Conservation (phyloP, 2,113 vertebrate genomes). For the Phyllostomus discolor region DNA sequence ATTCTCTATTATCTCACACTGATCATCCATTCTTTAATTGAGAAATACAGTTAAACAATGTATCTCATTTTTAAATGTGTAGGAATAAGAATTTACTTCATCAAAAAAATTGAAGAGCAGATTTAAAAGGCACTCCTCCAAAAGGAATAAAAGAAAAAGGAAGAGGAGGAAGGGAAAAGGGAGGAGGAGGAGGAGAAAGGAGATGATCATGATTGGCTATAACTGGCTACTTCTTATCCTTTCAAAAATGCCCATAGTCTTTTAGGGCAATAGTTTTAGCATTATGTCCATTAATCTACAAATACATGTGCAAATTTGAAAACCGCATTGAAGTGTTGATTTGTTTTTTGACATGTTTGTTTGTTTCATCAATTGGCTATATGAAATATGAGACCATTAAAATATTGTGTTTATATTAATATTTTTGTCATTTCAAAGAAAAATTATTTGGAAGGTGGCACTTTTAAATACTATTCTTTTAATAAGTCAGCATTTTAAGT, state of each 20-base stretch:
- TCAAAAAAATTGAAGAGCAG: background rate
- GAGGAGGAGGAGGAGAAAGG: accelerated
- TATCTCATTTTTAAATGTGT: background rate
- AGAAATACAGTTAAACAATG: background rate
- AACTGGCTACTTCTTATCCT: background rate
- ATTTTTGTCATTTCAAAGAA: background rate
- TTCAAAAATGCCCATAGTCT: background rate
- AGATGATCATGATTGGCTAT: background rate
- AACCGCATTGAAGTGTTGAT: background rate
- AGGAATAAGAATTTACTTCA: background rate
- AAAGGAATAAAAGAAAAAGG: background rate
- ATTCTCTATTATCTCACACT: background rate
- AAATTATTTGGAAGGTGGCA: background rate
- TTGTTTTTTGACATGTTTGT: background rate
- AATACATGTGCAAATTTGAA: background rate
- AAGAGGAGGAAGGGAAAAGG: too few relatives aligned
- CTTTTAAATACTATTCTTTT: background rate
- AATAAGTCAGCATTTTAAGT: background rate
- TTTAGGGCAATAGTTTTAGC: background rate
- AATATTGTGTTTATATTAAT: background rate
- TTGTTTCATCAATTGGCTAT: background rate
- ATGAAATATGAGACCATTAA: background rate
- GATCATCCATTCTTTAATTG: background rate
- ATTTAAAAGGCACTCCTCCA: background rate
- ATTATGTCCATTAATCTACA: background rate